Conservation (phyloP, 2,113 vertebrate genomes). For the Athene noctua region DNA sequence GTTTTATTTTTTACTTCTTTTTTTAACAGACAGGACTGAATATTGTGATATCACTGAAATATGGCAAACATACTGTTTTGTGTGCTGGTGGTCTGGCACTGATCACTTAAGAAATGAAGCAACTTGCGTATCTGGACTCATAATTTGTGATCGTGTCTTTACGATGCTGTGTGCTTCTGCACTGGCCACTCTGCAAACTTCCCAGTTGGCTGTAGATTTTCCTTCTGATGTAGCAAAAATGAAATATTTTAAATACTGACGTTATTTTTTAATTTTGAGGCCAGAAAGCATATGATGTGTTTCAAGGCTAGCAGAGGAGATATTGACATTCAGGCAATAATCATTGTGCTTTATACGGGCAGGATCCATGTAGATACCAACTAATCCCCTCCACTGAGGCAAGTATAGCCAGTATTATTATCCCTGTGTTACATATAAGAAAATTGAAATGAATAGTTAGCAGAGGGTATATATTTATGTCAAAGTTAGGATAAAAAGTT, state of each 20-base stretch:
- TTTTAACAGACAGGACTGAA: background rate
- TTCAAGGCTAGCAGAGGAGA: background rate
- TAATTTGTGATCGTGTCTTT: accelerated
- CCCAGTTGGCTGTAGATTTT: accelerated
- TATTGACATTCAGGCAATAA: background rate
- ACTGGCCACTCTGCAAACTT: background rate
- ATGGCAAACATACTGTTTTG: background rate
- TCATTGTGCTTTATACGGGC: background rate
- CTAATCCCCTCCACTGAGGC: conserved; percentile 4
- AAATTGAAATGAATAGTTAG: background rate
- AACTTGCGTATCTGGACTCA: background rate
- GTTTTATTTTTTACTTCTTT: background rate
- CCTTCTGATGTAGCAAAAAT: background rate
- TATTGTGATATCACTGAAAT: background rate
- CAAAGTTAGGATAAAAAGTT: background rate
- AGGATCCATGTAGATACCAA: background rate
- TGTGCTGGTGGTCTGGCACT: background rate
- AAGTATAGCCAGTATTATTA: background rate
- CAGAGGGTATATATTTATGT: background rate
- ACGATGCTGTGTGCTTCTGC: background rate
- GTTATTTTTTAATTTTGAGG: background rate
- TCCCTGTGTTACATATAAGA: background rate
- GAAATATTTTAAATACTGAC: background rate
- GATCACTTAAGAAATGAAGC: background rate
- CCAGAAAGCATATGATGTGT: background rate